phyloP scores from a whole-genome alignment of 1,140 invertebrate species.

The Sinella curviseta region DNA sequence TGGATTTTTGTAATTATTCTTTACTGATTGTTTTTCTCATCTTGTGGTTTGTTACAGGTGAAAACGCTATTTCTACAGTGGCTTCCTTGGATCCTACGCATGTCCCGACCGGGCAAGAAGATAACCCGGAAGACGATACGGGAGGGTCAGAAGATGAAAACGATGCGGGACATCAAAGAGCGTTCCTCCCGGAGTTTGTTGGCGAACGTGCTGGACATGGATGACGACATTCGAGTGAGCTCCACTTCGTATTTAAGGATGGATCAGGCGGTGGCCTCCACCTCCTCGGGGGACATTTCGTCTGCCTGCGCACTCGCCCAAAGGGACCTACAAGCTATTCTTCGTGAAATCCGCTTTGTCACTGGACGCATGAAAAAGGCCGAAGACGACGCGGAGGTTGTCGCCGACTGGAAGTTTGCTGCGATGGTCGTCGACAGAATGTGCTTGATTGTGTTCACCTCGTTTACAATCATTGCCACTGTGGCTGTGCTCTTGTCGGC shows the following conservation, averaged over 20 bases:
- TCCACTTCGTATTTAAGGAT: conserved; percentile 51
- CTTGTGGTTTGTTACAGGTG: conserved; percentile 63
- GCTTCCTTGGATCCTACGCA: conserved; percentile 91
- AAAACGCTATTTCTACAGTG: conserved; percentile 91
- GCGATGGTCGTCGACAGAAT: conserved; percentile 98
- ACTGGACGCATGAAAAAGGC: conserved; percentile 84
- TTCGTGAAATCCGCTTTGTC: conserved; percentile 91
- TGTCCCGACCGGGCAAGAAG: conserved; percentile 89
- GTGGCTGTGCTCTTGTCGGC: conserved; percentile 88
- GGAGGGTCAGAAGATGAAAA: conserved; percentile 82
- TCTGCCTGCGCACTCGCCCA: conserved; percentile 55
- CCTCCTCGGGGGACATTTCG: conserved; percentile 52
- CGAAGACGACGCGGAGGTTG: conserved; percentile 85
- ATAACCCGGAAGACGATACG: conserved; percentile 86
- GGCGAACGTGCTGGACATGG: conserved; percentile 91
- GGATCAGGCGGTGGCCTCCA: conserved; percentile 35
- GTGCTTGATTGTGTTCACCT: conserved; percentile 93
- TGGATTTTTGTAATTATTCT: no score
- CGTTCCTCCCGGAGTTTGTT: conserved; percentile 87
- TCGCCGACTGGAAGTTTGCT: conserved; percentile 98
- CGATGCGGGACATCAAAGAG: conserved; percentile 82
- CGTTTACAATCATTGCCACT: conserved; percentile 94
- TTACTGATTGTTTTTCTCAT: background rate
- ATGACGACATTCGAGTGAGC: conserved; percentile 82
- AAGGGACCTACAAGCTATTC: conserved; percentile 76